Conservation (phyloP, 1,140 invertebrate species). For the Conus betulinus region DNA sequence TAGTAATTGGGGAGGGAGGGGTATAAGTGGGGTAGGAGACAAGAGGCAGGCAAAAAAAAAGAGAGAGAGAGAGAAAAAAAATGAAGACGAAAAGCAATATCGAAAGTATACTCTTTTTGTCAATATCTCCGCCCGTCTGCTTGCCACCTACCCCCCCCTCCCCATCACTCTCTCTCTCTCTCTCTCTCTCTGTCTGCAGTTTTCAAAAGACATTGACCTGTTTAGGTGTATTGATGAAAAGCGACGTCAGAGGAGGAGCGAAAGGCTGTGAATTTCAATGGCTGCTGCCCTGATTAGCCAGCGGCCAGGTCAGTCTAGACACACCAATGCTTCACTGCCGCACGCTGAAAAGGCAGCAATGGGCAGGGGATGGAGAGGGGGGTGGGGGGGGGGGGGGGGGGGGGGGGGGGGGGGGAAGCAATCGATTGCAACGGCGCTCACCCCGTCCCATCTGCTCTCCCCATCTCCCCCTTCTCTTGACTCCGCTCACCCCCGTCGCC, state of each 20-base stretch:
- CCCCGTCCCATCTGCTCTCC: background rate
- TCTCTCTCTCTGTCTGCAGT: background rate
- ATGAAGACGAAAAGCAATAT: no score
- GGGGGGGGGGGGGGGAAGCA: background rate
- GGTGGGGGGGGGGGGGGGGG: background rate
- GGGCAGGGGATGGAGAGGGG: background rate
- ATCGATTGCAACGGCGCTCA: background rate
- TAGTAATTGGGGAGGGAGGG: no score
- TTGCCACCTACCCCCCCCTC: background rate
- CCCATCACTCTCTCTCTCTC: background rate
- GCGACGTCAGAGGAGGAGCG: no score
- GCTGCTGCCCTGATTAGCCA: background rate
- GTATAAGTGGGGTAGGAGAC: no score
- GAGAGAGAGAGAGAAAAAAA: no score
- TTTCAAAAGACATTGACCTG: background rate
- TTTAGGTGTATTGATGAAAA: background rate
- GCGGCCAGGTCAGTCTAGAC: background rate
- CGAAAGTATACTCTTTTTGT: background rate
- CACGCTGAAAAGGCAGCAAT: background rate
- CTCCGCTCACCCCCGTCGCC: no score
- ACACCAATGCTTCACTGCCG: background rate
- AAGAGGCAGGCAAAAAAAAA: no score
- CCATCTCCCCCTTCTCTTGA: no score
- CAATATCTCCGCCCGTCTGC: background rate
- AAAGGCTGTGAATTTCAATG: background rate